phyloP scores from a whole-genome alignment of 1,140 invertebrate genomes.

The Magallana ariakensis region DNA sequence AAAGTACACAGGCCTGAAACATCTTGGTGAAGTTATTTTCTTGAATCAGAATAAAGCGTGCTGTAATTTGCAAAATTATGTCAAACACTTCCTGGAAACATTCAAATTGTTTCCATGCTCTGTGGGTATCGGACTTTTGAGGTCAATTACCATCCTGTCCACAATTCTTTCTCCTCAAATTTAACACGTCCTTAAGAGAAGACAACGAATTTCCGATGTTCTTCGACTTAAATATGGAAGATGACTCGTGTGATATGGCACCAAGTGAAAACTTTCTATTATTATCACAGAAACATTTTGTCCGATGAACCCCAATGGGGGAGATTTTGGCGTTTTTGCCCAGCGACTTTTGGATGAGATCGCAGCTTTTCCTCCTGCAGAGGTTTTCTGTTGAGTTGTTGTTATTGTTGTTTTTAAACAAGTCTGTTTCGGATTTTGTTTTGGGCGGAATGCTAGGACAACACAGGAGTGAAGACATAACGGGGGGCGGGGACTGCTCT shows the following conservation, averaged over 20 bases:
- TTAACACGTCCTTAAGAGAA: not conserved
- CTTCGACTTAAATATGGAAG: constrained; percentile 1
- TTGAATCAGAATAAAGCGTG: not conserved
- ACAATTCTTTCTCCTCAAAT: not conserved
- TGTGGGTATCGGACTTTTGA: not conserved
- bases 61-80: not conserved
- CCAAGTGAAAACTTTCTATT: constrained; percentile 15
- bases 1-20: not conserved
- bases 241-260: constrained; percentile 10
- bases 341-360: constrained; percentile 1
- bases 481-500: not conserved
- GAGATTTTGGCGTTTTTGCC: constrained; percentile 27
- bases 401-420: constrained; percentile 26
- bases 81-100: not conserved
- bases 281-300: constrained; percentile 14
- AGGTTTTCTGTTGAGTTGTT: not conserved
- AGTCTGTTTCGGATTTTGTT: constrained; percentile 36
- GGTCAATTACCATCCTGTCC: not conserved
- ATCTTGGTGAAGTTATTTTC: not conserved
- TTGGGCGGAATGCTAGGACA: constrained; percentile 31
- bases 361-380: constrained; percentile 1
- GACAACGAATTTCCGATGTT: not conserved
- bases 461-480: constrained; percentile 5
- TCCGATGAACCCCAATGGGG: not conserved
- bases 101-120: not conserved